A percentile compares a stretch with the other conserved stretches of the same genome.
Conservation (phyloP, 2,888 invertebrate species). For the Chironomus tentans region DNA sequence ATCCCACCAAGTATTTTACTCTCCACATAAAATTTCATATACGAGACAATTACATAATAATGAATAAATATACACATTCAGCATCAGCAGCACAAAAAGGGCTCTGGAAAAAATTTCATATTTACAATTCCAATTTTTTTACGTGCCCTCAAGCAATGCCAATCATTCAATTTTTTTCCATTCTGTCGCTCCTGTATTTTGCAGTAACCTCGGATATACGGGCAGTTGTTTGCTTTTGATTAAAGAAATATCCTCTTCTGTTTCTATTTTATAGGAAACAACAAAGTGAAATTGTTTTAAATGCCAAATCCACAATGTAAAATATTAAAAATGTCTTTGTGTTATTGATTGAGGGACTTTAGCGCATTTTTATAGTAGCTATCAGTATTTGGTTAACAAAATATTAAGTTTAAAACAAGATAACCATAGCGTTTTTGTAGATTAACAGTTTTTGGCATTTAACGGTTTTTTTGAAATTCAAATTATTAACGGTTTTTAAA, state of each 20-base stretch:
- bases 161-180: constrained; percentile 11
- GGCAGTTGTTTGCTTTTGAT: neutral
- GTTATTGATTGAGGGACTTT: too few relatives aligned
- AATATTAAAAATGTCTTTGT: neutral
- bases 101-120: neutral
- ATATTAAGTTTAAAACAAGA: too few relatives aligned
- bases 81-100: neutral
- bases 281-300: too few relatives aligned
- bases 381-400: too few relatives aligned
- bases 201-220: neutral
- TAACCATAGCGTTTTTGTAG: too few relatives aligned
- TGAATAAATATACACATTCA: neutral
- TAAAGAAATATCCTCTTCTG: neutral
- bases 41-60: neutral
- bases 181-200: neutral
- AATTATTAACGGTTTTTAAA: too few relatives aligned
- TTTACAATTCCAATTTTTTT: neutral
- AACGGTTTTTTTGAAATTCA: too few relatives aligned
- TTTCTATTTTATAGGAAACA: neutral
- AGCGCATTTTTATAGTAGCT: too few relatives aligned
- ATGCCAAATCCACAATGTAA: neutral
- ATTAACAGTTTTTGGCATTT: too few relatives aligned
- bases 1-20: too few relatives aligned
- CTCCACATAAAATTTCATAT: too few relatives aligned
- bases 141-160: constrained; percentile 6